phyloP scores from a whole-genome alignment of 1,140 invertebrate species.

The Bactericera cockerelli region DNA sequence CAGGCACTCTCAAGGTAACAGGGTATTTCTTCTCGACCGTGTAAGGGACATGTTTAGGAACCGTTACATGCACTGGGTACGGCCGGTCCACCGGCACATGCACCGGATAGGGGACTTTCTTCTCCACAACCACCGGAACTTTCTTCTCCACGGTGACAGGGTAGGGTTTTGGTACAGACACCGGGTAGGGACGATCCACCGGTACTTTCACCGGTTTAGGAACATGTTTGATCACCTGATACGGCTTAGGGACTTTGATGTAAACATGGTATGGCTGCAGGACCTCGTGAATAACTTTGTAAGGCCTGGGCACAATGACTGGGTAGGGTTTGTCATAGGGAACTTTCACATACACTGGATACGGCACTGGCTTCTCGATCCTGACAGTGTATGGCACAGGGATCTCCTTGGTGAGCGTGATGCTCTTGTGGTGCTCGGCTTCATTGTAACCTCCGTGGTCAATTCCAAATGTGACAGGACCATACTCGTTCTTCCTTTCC shows the following conservation, averaged over 20 bases:
- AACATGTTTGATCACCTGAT: conserved; percentile 45
- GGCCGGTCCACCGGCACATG: conserved; percentile 51
- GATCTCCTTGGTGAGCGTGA: conserved; percentile 44
- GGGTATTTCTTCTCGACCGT: conserved; percentile 25
- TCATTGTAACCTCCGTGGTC: not conserved
- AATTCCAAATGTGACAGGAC: not conserved
- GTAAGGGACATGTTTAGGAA: conserved; percentile 27
- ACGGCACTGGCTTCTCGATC: conserved; percentile 26
- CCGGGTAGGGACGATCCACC: conserved; percentile 36
- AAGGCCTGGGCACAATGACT: conserved; percentile 22
- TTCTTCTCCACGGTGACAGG: conserved; percentile 49
- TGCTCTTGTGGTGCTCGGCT: conserved; percentile 38
- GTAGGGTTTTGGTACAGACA: conserved; percentile 37
- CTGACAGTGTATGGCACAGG: conserved; percentile 44
- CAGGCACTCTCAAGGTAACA: conserved; percentile 15
- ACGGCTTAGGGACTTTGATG: conserved; percentile 20
- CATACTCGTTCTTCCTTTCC: not conserved
- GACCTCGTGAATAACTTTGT: conserved; percentile 26
- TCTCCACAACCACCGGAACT: conserved; percentile 38
- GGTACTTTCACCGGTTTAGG: conserved; percentile 34
- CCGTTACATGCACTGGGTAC: conserved; percentile 40
- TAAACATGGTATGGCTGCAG: conserved; percentile 27
- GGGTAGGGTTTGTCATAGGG: conserved; percentile 20
- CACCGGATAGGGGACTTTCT: conserved; percentile 47
- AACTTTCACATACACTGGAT: conserved; percentile 43